Evolutionary conservation across 2,797 vertebrate genomes (phyloP).

Genomic region (Nasua narica): DNA sequence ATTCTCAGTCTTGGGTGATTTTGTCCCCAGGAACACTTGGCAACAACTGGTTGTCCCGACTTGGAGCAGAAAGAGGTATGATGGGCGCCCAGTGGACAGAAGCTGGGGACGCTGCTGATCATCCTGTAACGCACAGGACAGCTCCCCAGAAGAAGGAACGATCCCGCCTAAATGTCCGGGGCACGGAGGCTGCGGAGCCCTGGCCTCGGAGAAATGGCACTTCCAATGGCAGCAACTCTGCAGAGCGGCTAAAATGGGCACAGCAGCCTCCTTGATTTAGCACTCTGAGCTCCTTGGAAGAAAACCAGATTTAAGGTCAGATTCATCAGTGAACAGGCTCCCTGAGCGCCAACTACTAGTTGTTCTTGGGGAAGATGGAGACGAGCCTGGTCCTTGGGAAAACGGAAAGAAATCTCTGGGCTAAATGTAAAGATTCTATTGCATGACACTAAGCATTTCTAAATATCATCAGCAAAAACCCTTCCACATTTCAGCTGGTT

Average conservation of each 20-base stretch:
- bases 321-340: neutral
- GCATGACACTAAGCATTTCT: constrained; percentile 31
- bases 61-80: neutral
- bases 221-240: neutral
- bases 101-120: neutral
- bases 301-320: neutral
- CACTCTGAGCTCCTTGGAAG: neutral
- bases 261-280: neutral
- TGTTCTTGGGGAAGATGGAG: neutral
- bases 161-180: neutral
- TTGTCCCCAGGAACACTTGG: neutral
- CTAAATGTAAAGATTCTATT: constrained; percentile 4
- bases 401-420: neutral
- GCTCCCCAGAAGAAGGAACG: neutral
- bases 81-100: neutral
- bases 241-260: neutral
- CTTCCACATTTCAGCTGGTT: constrained; percentile 25
- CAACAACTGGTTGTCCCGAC: neutral
- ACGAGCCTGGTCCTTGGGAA: neutral
- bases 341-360: neutral
- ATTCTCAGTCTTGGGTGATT: neutral
- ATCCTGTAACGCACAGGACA: neutral
- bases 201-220: neutral
- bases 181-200: neutral
- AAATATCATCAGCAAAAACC: neutral